Evolutionary conservation across 2,113 vertebrate genomes (phyloP), one percentile per base, ranked within the genome.

Genomic region (Stegastes partitus): DNA sequence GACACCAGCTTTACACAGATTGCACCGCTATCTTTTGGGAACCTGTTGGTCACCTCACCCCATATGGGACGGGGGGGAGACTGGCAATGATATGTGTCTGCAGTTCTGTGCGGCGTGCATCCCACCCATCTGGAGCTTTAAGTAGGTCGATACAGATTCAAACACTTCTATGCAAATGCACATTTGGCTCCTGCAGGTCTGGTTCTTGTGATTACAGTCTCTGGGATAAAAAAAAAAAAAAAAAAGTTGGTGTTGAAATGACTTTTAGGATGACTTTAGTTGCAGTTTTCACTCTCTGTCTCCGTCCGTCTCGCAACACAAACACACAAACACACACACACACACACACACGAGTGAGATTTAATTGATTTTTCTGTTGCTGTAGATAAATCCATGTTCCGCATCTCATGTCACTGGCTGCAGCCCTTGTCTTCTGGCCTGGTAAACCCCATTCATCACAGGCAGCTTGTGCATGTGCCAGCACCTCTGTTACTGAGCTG

Each of bases 391-490:
- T 92, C 82, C 86, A 84, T 79, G 89, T 89, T 91, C 73, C 64
- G 39, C 84, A 56, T 81, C 83, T 86, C 80, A 68, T 90, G 88
- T 90, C 85, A 83, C 74, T 34, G 84, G 81, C 82, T 74, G 82
- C 72, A 68, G 84, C 88, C 82, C 88, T 73, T 87, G 86, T 92
- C 90, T 89, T 75, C 76, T 74, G 78, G 69, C 69, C 79, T 77
- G 69, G 89, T 79, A 86, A 90, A 88, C 83, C 81, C 84, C 89
- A 93, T 93, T 92, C 76, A 91, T 94, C 92, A 93, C 72, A 55
- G 6, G 16, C 18, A 55, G 75, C 54, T 61, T 39, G 71, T 68
- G 82, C 47, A 61, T 49, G 57, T 42, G 10, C 19, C 25, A 21
- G 56, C 12, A 8, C 68, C 66, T 79, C 63, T 22, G 34, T 61